phyloP scores from a whole-genome alignment of 1,140 invertebrate species.

The Tribolium madens region DNA sequence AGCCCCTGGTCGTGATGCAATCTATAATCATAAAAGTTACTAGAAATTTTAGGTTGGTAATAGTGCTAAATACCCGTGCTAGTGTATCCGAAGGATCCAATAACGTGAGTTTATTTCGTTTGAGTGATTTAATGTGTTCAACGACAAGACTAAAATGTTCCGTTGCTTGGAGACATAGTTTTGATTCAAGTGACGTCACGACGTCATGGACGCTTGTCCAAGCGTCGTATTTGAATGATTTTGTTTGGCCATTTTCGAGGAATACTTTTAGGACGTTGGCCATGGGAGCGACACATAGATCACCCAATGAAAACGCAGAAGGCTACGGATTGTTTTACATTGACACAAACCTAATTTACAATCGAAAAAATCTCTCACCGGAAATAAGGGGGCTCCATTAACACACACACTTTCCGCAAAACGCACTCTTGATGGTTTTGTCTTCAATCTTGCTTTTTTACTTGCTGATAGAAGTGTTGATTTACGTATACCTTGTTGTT shows the following conservation, averaged over 20 bases:
- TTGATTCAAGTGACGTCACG: slow-evolving; percentile 85
- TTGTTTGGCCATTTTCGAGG: slow-evolving; percentile 94
- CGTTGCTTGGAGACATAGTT: slow-evolving; percentile 82
- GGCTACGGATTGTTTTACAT: slow-evolving; percentile 71
- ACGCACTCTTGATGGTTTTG: slow-evolving; percentile 85
- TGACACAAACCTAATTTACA: no score
- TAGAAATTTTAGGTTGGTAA: slow-evolving; percentile 1
- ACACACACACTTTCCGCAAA: slow-evolving; percentile 91
- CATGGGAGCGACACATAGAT: slow-evolving; percentile 87
- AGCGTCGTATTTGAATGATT: slow-evolving; percentile 95
- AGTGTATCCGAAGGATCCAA: slow-evolving; percentile 86
- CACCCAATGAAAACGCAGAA: slow-evolving; percentile 80
- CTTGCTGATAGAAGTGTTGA: slow-evolving; percentile 88
- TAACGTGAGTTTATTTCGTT: slow-evolving; percentile 85
- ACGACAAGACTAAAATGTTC: slow-evolving; percentile 91
- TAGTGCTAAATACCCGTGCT: slow-evolving; percentile 76
- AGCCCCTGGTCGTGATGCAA: slow-evolving; percentile 87
- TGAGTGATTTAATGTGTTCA: slow-evolving; percentile 89
- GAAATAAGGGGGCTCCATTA: slow-evolving; percentile 83
- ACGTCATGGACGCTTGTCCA: slow-evolving; percentile 92
- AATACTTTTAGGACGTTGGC: slow-evolving; percentile 94
- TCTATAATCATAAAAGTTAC: slow-evolving; percentile 70
- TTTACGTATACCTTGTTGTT: slow-evolving; percentile 76
- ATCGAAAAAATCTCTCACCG: slow-evolving; percentile 71
- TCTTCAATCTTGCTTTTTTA: slow-evolving; percentile 84